phyloP scores from a whole-genome alignment of 2,888 invertebrate species.

The Cryptops parisi region DNA sequence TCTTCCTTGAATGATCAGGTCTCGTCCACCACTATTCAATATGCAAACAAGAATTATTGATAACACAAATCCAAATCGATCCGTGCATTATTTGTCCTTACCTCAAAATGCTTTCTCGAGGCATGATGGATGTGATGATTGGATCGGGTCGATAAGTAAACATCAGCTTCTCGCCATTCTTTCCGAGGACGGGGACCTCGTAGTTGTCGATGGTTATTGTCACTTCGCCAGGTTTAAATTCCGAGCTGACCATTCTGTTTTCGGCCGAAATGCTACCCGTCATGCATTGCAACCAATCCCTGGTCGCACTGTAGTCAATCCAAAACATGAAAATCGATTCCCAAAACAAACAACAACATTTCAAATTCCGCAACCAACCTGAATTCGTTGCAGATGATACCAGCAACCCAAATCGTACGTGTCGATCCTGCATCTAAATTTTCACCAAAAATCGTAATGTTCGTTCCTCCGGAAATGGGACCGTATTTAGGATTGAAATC shows the following conservation, averaged over 20 bases:
- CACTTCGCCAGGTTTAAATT: no score
- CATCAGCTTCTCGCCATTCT: no score
- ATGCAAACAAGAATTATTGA: slow-evolving; percentile 14
- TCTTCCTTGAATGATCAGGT: slow-evolving; percentile 26
- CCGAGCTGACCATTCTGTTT: no score
- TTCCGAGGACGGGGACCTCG: no score
- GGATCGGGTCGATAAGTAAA: slow-evolving; percentile 26
- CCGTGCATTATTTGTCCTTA: no score
- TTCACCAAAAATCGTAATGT: slow-evolving; percentile 27
- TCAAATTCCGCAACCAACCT: not conserved
- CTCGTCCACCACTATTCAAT: slow-evolving; percentile 28
- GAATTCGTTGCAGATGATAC: slow-evolving; percentile 12
- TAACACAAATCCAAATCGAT: no score
- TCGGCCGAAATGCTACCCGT: no score
- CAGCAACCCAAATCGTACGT: slow-evolving; percentile 23
- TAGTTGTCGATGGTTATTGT: no score
- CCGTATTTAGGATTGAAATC: slow-evolving; percentile 25
- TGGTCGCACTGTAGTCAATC: no score
- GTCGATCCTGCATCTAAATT: slow-evolving; percentile 22
- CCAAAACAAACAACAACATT: not conserved
- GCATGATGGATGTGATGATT: slow-evolving; percentile 21
- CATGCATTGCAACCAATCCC: no score
- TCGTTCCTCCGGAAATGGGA: slow-evolving; percentile 32
- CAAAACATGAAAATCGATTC: not conserved
- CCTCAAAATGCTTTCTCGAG: slow-evolving; percentile 22